Evolutionary conservation across 1,140 invertebrate species (phyloP).

Genomic region (Bombus pyrosoma): DNA sequence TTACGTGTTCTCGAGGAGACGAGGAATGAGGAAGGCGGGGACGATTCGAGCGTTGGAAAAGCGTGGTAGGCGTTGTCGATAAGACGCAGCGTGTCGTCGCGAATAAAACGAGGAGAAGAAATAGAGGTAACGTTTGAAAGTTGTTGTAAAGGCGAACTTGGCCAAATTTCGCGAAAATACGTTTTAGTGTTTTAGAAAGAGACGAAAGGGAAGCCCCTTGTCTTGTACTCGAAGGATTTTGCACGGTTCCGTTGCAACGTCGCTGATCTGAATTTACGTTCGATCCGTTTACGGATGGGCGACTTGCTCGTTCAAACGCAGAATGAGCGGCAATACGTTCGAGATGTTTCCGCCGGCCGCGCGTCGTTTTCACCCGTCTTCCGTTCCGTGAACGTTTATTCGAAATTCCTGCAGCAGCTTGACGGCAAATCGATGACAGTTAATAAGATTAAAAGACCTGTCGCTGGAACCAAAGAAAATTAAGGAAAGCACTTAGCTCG

Average conservation of each 20-base stretch:
- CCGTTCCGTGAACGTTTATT: constrained; percentile 9
- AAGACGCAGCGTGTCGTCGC: background rate
- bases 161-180: background rate
- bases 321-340: background rate
- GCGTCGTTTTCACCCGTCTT: constrained; percentile 15
- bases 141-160: background rate
- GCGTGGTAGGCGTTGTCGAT: background rate
- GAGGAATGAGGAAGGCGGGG: too few species aligned
- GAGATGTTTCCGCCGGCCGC: background rate
- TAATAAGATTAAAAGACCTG: constrained; percentile 41
- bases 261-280: background rate
- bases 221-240: background rate
- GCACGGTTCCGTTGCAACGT: background rate
- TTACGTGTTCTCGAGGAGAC: background rate
- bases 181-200: background rate
- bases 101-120: constrained; percentile 12
- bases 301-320: background rate
- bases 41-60: background rate
- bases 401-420: constrained; percentile 3
- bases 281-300: background rate
- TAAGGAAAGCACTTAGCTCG: constrained; percentile 40
- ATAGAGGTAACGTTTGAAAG: constrained; percentile 33
- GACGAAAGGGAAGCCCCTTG: background rate
- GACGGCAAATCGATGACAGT: constrained; percentile 41
- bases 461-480: background rate